phyloP scores from a whole-genome alignment of 1,140 invertebrate species.

The Thalassaphorura encarpata region DNA sequence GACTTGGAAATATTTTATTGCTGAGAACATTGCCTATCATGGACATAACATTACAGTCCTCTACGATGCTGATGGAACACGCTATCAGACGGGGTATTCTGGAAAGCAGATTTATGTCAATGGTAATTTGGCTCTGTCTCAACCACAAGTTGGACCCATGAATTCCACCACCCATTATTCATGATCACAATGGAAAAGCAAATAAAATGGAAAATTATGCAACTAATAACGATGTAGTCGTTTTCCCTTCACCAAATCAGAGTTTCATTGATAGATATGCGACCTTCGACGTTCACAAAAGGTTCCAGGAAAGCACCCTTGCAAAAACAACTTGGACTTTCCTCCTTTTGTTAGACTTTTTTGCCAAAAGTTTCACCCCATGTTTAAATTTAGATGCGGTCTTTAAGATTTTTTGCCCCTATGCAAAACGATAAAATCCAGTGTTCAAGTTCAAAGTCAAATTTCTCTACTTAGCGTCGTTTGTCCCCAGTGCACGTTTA shows the following conservation, averaged over 20 bases:
- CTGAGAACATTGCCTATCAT: slow-evolving; percentile 23
- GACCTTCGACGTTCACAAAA: no score
- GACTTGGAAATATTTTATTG: slow-evolving; percentile 20
- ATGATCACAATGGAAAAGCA: neutral
- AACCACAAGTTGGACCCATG: slow-evolving; percentile 5
- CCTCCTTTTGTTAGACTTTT: no score
- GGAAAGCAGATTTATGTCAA: slow-evolving; percentile 21
- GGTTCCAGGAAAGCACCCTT: no score
- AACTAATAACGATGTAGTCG: slow-evolving; percentile 11
- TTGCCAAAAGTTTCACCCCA: no score
- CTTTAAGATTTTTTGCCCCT: no score
- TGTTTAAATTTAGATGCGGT: no score
- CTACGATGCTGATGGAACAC: slow-evolving; percentile 19
- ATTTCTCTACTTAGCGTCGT: no score
- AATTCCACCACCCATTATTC: slow-evolving; percentile 4
- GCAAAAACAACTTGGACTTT: no score
- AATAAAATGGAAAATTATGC: slow-evolving; percentile 27
- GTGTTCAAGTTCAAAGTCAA: no score
- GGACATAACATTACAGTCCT: slow-evolving; percentile 24
- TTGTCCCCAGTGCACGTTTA: no score
- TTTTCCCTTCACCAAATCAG: slow-evolving; percentile 11
- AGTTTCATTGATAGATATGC: slow-evolving; percentile 20
- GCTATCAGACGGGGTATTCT: slow-evolving; percentile 11
- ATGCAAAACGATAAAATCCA: no score
- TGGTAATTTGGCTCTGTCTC: slow-evolving; percentile 4